Base-by-base conservation (phyloP, 2,113 vertebrate genomes). In the Oostethus manadensis region DNA sequence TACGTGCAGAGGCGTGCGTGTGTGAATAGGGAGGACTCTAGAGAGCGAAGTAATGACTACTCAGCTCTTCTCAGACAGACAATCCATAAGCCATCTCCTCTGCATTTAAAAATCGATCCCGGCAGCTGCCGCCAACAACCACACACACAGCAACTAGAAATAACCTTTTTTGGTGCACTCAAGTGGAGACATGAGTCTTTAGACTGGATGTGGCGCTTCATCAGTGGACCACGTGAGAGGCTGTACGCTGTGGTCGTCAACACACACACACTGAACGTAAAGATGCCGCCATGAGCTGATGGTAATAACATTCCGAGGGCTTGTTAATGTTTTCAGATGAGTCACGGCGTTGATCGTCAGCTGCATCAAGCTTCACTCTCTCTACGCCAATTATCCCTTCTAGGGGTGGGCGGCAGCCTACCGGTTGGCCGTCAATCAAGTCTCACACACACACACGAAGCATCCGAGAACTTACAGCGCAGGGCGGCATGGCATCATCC, bases 41-140 rank as follows among this genome's bases (percentile, higher is more conserved):
- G 68, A 80, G 74, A 73, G 65, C 71, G 57, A 66, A 64, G 68
- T 86, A 88, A 88, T 84, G 82, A 80, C 75, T 54, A 62, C 68
- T 77, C 78, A 74, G 84, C 81, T 84, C 70, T 74, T 70, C 76
- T 65, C 64, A 71, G 74, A 64, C 74, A 77, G 68, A 23, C 56
- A 68, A 88, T 85, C 83, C 33, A 86, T 82, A 84, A 76, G 2
- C 63, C 81, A 84, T 88, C 83, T 88, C 79, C 83, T 70, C 81
- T 88, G 80, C 87, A 88, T 89, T 89, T 87, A 88, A 90, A 88
- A 87, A 88, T 88, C 87, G 56, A 90, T 89, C 57, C 13, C 0
- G 69, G 70, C 82, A 84, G 80, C 83, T 81, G 75, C 65, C 17
- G 38, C 73, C n/a, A 11, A 58, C 68, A 62, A 56, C 53, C 53